These are phyloP conservation scores for Drosophila kambysellisi DNA, from an alignment of 2,888 invertebrate species.

Conservation along the genomic window DNA sequence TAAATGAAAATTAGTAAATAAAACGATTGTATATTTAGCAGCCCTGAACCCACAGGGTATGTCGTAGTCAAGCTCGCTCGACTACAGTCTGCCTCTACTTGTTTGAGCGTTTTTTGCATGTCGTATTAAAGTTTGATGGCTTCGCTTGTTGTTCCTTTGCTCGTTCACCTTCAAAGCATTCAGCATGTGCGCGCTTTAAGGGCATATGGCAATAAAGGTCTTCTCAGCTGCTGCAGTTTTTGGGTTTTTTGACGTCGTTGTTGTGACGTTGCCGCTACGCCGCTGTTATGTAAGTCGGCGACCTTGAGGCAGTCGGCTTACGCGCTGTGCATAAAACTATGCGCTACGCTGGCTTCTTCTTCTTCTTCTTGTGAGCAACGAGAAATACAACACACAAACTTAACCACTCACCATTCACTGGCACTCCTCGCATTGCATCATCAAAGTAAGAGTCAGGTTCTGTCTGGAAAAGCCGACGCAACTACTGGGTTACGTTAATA, in stretches of 20 bases:
- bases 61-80: neutral
- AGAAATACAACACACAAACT: constrained; percentile 69
- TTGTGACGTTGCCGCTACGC: constrained; percentile 53
- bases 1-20: neutral
- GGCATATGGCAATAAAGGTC: constrained; percentile 57
- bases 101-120: constrained; percentile 17
- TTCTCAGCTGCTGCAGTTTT: constrained; percentile 27
- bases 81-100: neutral
- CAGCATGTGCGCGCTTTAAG: constrained; percentile 41
- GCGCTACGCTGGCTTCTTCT: constrained; percentile 16
- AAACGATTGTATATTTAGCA: neutral
- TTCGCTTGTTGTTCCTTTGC: constrained; percentile 58
- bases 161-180: constrained; percentile 68
- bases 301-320: constrained; percentile 59
- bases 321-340: constrained; percentile 49
- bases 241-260: constrained; percentile 61
- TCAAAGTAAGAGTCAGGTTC: constrained; percentile 34
- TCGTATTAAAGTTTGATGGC: constrained; percentile 71
- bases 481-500: constrained; percentile 19
- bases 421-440: constrained; percentile 39
- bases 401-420: constrained; percentile 47
- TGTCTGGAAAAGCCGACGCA: constrained; percentile 26
- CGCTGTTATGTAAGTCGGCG: constrained; percentile 65
- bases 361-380: constrained; percentile 13
- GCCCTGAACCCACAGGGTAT: neutral